Evolutionary conservation across 2,888 invertebrate species (phyloP).

Genomic region (Tiliacea aurago): DNA sequence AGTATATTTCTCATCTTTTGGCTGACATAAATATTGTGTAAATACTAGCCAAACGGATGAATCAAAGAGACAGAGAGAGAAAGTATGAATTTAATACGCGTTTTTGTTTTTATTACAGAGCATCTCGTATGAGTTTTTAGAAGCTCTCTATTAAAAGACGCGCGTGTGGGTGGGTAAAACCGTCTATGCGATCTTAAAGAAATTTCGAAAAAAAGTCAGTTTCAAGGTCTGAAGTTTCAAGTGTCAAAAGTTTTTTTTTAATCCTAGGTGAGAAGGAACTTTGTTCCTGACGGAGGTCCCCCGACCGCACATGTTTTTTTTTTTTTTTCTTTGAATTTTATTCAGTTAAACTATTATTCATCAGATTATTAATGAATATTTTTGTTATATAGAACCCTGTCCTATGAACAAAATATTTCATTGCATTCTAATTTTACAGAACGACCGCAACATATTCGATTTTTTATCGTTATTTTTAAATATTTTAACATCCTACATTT

Average conservation of each 20-base stretch:
- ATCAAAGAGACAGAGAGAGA: background rate
- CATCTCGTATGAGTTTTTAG: too few species aligned
- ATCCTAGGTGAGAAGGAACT: too few species aligned
- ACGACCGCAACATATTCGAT: conserved; percentile 57
- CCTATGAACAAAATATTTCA: conserved; percentile 32
- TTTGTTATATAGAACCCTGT: conserved; percentile 27
- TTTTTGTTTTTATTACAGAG: too few species aligned
- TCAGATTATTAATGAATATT: conserved; percentile 7
- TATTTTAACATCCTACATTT: conserved; percentile 69
- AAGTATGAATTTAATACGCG: too few species aligned
- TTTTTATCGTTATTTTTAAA: conserved; percentile 59
- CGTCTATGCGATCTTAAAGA: too few species aligned
- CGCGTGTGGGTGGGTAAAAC: too few species aligned
- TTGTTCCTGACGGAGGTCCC: too few species aligned
- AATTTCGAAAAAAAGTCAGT: too few species aligned
- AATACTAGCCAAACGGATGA: conserved; percentile 37
- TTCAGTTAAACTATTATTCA: conserved; percentile 2
- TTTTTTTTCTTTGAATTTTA: background rate
- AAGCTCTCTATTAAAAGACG: too few species aligned
- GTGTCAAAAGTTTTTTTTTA: too few species aligned
- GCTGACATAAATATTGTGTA: conserved; percentile 36
- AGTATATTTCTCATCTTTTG: background rate
- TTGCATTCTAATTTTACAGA: conserved; percentile 37
- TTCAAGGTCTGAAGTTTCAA: too few species aligned
- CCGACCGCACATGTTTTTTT: background rate